phyloP scores from a whole-genome alignment of 2,888 invertebrate species.

The Petrolisthes manimaculis region DNA sequence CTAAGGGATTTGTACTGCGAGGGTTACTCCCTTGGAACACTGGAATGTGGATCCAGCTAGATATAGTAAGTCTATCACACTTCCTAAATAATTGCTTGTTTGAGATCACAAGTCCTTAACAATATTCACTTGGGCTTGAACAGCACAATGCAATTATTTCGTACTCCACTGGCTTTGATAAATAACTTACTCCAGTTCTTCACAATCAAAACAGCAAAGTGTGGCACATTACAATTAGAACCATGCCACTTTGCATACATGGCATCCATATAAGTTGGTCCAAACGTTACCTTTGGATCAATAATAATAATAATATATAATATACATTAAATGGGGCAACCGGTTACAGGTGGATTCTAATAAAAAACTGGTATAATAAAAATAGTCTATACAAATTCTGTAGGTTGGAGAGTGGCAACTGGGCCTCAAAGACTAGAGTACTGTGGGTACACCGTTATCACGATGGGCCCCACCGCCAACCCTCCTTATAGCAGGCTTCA shows the following conservation, averaged over 20 bases:
- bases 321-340: constrained; percentile 57
- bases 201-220: constrained; percentile 41
- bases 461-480: constrained; percentile 55
- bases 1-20: constrained; percentile 60
- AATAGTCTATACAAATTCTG: constrained; percentile 65
- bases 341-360: constrained; percentile 53
- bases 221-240: constrained; percentile 39
- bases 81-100: constrained; percentile 40
- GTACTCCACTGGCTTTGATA: constrained; percentile 27
- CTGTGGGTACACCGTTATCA: constrained; percentile 61
- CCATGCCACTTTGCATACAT: constrained; percentile 34
- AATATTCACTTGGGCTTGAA: constrained; percentile 55
- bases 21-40: constrained; percentile 58
- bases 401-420: constrained; percentile 56
- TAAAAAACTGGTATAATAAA: constrained; percentile 65
- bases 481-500: constrained; percentile 27
- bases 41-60: constrained; percentile 59
- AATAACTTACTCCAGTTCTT: constrained; percentile 33
- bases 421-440: constrained; percentile 64
- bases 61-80: constrained; percentile 27
- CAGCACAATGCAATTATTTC: constrained; percentile 48
- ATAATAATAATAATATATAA: constrained; percentile 52
- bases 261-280: constrained; percentile 59
- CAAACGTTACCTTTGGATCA: constrained; percentile 58
- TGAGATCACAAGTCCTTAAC: constrained; percentile 62